Base-by-base conservation (phyloP, 2,888 invertebrate species). In the Andrena trimmerana region DNA sequence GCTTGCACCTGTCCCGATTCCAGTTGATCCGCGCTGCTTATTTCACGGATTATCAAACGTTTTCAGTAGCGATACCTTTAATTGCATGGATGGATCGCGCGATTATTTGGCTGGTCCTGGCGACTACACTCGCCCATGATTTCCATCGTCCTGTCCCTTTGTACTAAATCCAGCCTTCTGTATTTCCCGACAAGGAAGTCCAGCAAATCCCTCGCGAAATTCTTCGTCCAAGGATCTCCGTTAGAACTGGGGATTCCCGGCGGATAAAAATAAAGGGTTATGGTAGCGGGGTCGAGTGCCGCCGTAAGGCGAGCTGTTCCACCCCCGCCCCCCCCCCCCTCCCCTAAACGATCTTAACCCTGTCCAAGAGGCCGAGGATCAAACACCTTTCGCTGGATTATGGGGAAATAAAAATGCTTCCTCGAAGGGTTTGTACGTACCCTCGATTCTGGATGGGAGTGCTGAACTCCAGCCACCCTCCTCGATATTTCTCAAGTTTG, bases 331-430 rank as follows among this genome's bases (percentile, higher is more conserved):
- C 42, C 31, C n/a, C 33, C 0, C 3, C 10, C 50, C 31, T 27
- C 50, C 33, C 42, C 31, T 20, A 36, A 60, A 36, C 65, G 36
- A 78, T 60, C 78, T 20, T 27, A 27, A 60, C n/a, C 36, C 20
- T 3, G 2, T 1, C 29, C 36, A 31, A 31, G 10, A 31, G 24
- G 13, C 10, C 10, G 29, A 52, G 27, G 73, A 60, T 78, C 66
- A 52, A 73, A 66, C 60, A 42, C 42, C 13, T 67, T 33, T 10
- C 24, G 6, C n/a, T 6, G 67, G 50, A 67, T 59, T 50, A 78
- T 63, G 48, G 36, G 10, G 10, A 31, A 57, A 65, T 48, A 52
- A 78, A 42, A n/a, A 57, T n/a, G 42, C 29, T 76, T 33, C n/a
- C 29, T 68, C 7, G 10, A 59, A n/a, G 66, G 20, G 20, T 24